Evolutionary conservation across 2,888 invertebrate species (phyloP), one percentile per base, ranked within the genome.

Genomic region (Phyto melanocephala): DNA sequence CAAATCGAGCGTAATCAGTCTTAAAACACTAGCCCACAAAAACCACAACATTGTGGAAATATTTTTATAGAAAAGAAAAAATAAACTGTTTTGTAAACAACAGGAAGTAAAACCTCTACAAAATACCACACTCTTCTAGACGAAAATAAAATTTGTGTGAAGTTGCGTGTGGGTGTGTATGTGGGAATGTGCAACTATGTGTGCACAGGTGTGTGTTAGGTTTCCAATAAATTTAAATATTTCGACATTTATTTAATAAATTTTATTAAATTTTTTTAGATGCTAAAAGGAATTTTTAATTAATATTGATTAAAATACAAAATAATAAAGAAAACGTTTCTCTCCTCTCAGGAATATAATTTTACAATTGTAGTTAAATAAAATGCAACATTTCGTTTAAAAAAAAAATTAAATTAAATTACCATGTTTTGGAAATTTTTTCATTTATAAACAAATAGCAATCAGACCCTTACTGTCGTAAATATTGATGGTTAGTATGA

Each of bases 1-100:
- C 67, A 79, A 72, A 79, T 79, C 79, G 79, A 72, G 79, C 72
- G 72, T 60, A 79, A 79, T 79, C 79, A 79, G 79, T 79, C 79
- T 74, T 79, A 72, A 79, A 72, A 79, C 67, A 79, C 37, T 79
- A 67, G 72, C 58, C 79, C 79, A 74, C 79, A 79, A 52, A 65
- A 79, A 50, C 72, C 79, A 45, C 72, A 79, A 79, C 72, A 79
- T 67, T 79, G 72, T 67, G 72, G 79, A 79, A 79, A 56, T 72
- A 35, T 72, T 72, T 56, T 56, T 28, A 35, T 15, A 50, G 28
- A 65, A 52, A 56, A 76, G n/a, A n/a, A 50, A 62, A 54, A 52
- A 5, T 22, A 70, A 77, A 60, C 52, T 60, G 67, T 74, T 79
- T 67, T 20, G 72, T 72, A 72, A 67, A 67, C 72, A 79, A 79